These are phyloP conservation scores for Forbesichthys agassizii DNA, from an alignment of 2,113 vertebrate genomes.

Conservation along the genomic window DNA sequence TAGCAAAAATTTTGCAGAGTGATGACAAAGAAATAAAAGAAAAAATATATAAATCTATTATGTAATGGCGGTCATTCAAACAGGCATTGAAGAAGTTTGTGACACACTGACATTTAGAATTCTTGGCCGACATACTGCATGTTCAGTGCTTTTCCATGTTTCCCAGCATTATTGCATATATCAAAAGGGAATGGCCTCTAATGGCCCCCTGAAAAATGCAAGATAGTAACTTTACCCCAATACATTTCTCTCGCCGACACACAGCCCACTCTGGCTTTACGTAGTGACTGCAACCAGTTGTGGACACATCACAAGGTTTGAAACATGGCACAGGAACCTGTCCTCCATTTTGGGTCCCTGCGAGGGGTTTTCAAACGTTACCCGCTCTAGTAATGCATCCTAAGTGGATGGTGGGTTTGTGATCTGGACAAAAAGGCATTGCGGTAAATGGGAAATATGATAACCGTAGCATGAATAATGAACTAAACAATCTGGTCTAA, in stretches of 20 bases:
- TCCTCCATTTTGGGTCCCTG: constrained; percentile 48
- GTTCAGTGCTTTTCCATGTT: constrained; percentile 62
- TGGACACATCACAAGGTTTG: constrained; percentile 32
- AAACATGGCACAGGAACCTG: constrained; percentile 28
- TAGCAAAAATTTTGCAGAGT: background rate
- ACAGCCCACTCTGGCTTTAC: constrained; percentile 40
- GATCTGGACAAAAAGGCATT: constrained; percentile 34
- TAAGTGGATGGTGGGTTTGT: constrained; percentile 35
- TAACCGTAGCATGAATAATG: constrained; percentile 52
- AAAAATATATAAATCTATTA: background rate
- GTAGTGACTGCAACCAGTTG: background rate
- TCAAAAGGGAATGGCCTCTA: constrained; percentile 41
- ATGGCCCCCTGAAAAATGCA: constrained; percentile 61
- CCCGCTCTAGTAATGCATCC: constrained; percentile 48
- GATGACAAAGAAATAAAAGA: background rate
- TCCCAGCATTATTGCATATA: constrained; percentile 21
- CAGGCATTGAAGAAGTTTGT: constrained; percentile 2
- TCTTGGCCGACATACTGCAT: constrained; percentile 57
- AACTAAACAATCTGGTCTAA: constrained; percentile 41
- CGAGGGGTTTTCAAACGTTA: constrained; percentile 51
- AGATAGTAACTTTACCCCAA: constrained; percentile 43
- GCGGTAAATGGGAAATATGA: constrained; percentile 43
- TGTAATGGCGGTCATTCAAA: constrained; percentile 5
- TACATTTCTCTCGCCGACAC: constrained; percentile 22
- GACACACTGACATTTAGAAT: constrained; percentile 47